These are phyloP conservation scores for Takifugu bimaculatus DNA, from an alignment of 2,113 vertebrate genomes.

Conservation along the genomic window DNA sequence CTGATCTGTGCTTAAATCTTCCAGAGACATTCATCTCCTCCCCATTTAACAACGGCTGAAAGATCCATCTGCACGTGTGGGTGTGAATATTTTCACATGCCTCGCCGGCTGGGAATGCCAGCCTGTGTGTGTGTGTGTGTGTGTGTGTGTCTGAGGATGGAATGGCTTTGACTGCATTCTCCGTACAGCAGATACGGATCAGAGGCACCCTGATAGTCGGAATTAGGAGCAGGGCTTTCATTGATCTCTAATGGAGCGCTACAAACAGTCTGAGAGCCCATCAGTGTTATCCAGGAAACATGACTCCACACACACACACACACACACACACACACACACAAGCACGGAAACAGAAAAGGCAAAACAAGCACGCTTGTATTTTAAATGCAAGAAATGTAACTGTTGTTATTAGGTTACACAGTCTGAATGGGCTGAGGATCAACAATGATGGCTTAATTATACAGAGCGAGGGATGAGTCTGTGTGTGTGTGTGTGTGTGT, in stretches of 20 bases:
- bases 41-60: slow-evolving; percentile 14
- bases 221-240: slow-evolving; percentile 71
- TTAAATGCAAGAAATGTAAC: slow-evolving; percentile 62
- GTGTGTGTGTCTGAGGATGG: slow-evolving; percentile 28
- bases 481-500: not conserved
- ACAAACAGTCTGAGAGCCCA: slow-evolving; percentile 65
- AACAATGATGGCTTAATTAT: slow-evolving; percentile 73
- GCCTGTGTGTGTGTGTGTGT: slow-evolving; percentile 4
- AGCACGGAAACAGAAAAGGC: slow-evolving; percentile 34
- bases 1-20: slow-evolving; percentile 36
- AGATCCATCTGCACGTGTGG: too few relatives aligned
- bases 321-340: not conserved
- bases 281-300: slow-evolving; percentile 66
- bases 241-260: slow-evolving; percentile 76
- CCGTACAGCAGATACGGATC: slow-evolving; percentile 71
- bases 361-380: slow-evolving; percentile 44
- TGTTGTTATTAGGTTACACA: slow-evolving; percentile 59
- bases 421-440: slow-evolving; percentile 62
- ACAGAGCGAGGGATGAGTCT: slow-evolving; percentile 45
- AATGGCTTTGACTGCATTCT: slow-evolving; percentile 61
- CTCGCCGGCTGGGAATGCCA: not conserved
- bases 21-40: slow-evolving; percentile 48
- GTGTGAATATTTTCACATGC: not conserved
- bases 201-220: slow-evolving; percentile 67
- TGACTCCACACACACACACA: slow-evolving; percentile 12